A percentile compares a stretch with the other conserved stretches of the same genome.
Evolutionary conservation across 1,140 invertebrate species (phyloP).

Genomic region (Drosophila kepulauana): DNA sequence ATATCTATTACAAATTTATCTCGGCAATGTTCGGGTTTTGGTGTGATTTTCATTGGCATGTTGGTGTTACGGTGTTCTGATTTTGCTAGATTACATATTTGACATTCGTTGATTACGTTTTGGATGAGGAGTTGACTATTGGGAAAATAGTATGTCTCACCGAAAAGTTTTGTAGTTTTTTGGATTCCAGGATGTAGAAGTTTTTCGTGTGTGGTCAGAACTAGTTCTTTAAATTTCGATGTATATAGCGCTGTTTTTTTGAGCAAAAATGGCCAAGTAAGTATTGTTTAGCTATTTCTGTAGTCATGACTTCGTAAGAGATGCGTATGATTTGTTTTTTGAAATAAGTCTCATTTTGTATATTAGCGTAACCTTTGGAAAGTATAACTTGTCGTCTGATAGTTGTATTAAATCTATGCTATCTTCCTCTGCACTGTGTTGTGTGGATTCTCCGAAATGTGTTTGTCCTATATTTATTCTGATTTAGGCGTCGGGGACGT

Average conservation of each 20-base stretch:
- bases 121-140: conserved; percentile 14
- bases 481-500: background rate
- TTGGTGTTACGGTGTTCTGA: no score
- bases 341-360: background rate
- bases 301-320: background rate
- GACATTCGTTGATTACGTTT: no score
- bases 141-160: conserved; percentile 24
- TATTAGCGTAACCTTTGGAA: background rate
- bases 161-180: conserved; percentile 30
- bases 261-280: background rate
- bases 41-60: no score
- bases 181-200: conserved; percentile 22
- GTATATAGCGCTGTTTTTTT: no score
- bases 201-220: background rate
- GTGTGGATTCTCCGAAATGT: conserved; percentile 2
- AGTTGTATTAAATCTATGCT: background rate
- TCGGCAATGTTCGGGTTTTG: no score
- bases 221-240: no score
- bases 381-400: no score
- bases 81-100: no score
- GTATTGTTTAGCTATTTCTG: background rate
- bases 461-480: conserved; percentile 1
- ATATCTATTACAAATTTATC: no score
- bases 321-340: background rate
- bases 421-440: conserved; percentile 7